phyloP scores from a whole-genome alignment of 2,113 vertebrate species.

The Paradoxurus hermaphroditus region DNA sequence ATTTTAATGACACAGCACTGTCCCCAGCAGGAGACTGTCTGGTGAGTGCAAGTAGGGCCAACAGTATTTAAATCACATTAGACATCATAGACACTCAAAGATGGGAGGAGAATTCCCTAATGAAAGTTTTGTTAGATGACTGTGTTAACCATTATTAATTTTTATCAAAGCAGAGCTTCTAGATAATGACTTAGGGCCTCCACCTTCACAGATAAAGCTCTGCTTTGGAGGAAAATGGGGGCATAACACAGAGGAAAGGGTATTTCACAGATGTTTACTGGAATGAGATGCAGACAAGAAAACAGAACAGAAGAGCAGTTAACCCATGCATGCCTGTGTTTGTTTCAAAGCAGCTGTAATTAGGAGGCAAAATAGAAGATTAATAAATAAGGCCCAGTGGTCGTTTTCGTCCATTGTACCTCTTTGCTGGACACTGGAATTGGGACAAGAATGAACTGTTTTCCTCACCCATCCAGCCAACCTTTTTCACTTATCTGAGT shows the following conservation, averaged over 20 bases:
- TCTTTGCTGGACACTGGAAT: neutral
- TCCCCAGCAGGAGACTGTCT: constrained; percentile 46
- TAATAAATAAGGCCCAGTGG: neutral
- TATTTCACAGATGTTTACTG: neutral
- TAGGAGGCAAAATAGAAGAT: constrained; percentile 49
- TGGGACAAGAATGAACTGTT: neutral
- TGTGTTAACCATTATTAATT: neutral
- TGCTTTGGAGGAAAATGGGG: neutral
- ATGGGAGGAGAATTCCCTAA: neutral
- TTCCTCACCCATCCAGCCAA: neutral
- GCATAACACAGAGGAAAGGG: neutral
- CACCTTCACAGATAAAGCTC: neutral
- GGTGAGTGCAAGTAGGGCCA: neutral
- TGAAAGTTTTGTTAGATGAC: neutral
- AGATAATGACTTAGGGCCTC: neutral
- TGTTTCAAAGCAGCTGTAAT: constrained; percentile 44
- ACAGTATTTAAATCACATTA: neutral
- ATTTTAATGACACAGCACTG: constrained; percentile 36
- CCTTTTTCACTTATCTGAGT: neutral
- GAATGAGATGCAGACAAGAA: neutral
- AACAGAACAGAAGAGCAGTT: neutral
- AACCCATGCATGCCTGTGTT: constrained; percentile 5
- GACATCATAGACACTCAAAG: neutral
- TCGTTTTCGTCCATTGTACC: neutral
- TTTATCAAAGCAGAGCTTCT: neutral